Base-by-base conservation (phyloP, 2,113 vertebrate genomes). In the Psilopsiagon aurifrons region DNA sequence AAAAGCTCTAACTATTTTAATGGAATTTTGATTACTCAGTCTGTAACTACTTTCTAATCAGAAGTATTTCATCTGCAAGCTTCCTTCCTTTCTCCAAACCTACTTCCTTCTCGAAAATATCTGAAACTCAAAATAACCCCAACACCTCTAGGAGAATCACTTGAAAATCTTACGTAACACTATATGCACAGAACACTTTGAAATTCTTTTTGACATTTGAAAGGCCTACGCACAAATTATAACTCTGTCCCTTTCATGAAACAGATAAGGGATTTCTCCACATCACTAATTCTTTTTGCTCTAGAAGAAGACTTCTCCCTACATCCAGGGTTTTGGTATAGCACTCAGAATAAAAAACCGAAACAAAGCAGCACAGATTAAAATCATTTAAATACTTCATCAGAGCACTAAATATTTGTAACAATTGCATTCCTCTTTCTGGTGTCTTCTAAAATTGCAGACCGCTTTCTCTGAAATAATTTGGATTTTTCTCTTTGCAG, bases 11-110 rank as follows among this genome's bases (percentile, higher is more conserved):
- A 23, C 68, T 60, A 60, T 54, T 17, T 46, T 68, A 22, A 88
- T 92, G n/a, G 57, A 93, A 88, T 77, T 88, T 16, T 86, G 68
- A 88, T 70, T 90, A 71, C 25, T 63, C n/a, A 69, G 80, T 19
- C 7, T 29, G 9, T 81, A 81, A 70, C 67, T 67, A 29, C 71
- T 90, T 93, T 88, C 76, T 75, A 92, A 96, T 88, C 80, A 86
- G 25, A 16, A 4, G 1, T 35, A 63, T 54, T 86, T 81, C 1
- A 88, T 78, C 43, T 59, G 17, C 51, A 88, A 81, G 13, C n/a
- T 85, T 96, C 47, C 63, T 95, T 95, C 66, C 77, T 81, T 85
- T 64, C 52, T 76, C 20, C 47, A 57, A 84, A 43, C 31, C 66
- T 78, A 35, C 19, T 82, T 91, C 73, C 73, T 79, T 68, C 49